Percentiles rank a stretch among this genome's conserved stretches.
phyloP scores from a whole-genome alignment of 2,888 invertebrate species.

The Plusia festucae region DNA sequence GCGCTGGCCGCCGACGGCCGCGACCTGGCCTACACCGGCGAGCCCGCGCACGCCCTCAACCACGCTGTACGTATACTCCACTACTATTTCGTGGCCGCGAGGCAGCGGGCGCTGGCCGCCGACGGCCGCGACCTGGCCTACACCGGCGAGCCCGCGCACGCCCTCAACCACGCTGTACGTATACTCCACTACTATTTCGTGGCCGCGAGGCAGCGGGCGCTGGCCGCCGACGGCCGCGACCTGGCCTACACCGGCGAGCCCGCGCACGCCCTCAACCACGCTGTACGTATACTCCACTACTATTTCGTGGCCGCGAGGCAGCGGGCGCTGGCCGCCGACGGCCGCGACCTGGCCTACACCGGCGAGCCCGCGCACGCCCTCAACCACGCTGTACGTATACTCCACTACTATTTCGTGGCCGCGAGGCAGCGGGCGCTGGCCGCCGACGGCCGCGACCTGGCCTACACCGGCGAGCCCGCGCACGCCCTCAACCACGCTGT shows the following conservation, averaged over 20 bases:
- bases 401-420: conserved; percentile 39
- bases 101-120: conserved; percentile 90
- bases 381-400: conserved; percentile 80
- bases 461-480: conserved; percentile 93
- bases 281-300: no score
- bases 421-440: conserved; percentile 89
- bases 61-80: conserved; percentile 74
- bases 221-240: conserved; percentile 90
- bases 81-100: conserved; percentile 51
- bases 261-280: conserved; percentile 91
- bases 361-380: conserved; percentile 93
- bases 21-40: conserved; percentile 95
- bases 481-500: conserved; percentile 91
- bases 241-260: conserved; percentile 94
- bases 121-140: conserved; percentile 94
- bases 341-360: conserved; percentile 94
- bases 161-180: conserved; percentile 89
- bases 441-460: conserved; percentile 91
- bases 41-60: conserved; percentile 91
- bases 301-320: conserved; percentile 75
- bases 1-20: conserved; percentile 89
- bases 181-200: conserved; percentile 33
- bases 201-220: conserved; percentile 87
- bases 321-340: conserved; percentile 88
- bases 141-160: conserved; percentile 92